phyloP scores from a whole-genome alignment of 2,797 vertebrate species.

The Meda fulgida region DNA sequence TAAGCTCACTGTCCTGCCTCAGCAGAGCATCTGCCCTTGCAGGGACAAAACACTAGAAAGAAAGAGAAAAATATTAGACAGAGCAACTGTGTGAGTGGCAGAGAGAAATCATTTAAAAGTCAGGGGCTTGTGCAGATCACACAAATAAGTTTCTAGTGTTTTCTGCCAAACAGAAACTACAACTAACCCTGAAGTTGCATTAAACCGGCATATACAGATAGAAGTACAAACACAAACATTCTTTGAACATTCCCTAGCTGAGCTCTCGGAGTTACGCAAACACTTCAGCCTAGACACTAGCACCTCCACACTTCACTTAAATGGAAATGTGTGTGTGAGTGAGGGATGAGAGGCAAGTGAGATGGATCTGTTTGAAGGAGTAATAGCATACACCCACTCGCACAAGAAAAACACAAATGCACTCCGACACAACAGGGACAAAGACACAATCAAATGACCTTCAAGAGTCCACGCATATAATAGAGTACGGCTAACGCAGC shows the following conservation, averaged over 20 bases:
- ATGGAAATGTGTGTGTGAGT: conserved; percentile 40
- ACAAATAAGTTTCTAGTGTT: conserved; percentile 53
- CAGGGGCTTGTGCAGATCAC: conserved; percentile 51
- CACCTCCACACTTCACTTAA: conserved; percentile 44
- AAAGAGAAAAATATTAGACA: conserved; percentile 21
- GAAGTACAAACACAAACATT: conserved; percentile 48
- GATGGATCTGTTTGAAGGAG: conserved; percentile 44
- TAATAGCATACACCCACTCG: conserved; percentile 33
- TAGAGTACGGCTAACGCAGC: background rate
- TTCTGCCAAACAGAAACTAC: conserved; percentile 52
- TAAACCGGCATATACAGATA: conserved; percentile 52
- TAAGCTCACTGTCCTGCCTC: conserved; percentile 84
- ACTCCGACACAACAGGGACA: conserved; percentile 27
- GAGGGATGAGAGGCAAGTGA: conserved; percentile 19
- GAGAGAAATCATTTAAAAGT: conserved; percentile 51
- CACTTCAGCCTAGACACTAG: conserved; percentile 44
- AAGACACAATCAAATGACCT: conserved; percentile 33
- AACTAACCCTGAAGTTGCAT: conserved; percentile 54
- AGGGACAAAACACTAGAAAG: conserved; percentile 84
- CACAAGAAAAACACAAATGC: conserved; percentile 17
- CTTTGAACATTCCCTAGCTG: conserved; percentile 53
- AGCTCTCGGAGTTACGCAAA: conserved; percentile 45
- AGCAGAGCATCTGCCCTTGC: conserved; percentile 80
- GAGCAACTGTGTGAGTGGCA: background rate
- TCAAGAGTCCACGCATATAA: background rate